Conservation (phyloP, 2,113 vertebrate genomes). For the Ctenomys sociabilis region DNA sequence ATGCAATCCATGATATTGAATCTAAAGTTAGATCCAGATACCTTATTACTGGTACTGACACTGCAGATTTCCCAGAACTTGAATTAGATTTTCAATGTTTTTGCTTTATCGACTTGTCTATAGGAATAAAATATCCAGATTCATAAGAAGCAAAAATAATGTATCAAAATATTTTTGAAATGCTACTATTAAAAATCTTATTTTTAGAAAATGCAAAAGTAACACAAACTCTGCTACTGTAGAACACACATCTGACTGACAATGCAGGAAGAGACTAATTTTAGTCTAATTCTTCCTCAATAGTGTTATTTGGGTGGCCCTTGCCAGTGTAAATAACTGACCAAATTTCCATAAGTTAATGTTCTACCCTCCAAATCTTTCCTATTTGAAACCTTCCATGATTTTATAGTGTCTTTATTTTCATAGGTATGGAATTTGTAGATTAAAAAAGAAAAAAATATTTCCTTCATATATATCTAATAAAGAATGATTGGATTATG, state of each 20-base stretch:
- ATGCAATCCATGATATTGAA: constrained; percentile 27
- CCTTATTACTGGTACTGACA: background rate
- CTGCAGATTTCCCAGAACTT: constrained; percentile 50
- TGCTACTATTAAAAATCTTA: background rate
- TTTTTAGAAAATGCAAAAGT: constrained; percentile 64
- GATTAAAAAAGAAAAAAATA: background rate
- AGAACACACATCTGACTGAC: background rate
- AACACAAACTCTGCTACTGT: constrained; percentile 32
- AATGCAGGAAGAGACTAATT: background rate
- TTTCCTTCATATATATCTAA: background rate
- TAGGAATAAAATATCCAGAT: constrained; percentile 2
- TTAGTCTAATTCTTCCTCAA: constrained; percentile 48
- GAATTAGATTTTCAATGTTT: constrained; percentile 51
- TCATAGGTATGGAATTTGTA: background rate
- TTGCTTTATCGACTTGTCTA: background rate
- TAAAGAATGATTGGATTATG: background rate
- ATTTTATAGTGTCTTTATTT: background rate
- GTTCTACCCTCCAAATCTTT: background rate
- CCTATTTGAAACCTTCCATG: background rate
- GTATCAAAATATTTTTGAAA: constrained; percentile 62
- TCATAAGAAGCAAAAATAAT: constrained; percentile 43
- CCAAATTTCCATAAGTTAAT: background rate
- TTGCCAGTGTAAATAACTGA: constrained; percentile 58
- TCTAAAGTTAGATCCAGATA: constrained; percentile 45
- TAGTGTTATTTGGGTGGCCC: background rate